A percentile compares a stretch with the other conserved stretches of the same genome.
Conservation (phyloP, 2,113 vertebrate genomes). For the Corythornis vintsioides region DNA sequence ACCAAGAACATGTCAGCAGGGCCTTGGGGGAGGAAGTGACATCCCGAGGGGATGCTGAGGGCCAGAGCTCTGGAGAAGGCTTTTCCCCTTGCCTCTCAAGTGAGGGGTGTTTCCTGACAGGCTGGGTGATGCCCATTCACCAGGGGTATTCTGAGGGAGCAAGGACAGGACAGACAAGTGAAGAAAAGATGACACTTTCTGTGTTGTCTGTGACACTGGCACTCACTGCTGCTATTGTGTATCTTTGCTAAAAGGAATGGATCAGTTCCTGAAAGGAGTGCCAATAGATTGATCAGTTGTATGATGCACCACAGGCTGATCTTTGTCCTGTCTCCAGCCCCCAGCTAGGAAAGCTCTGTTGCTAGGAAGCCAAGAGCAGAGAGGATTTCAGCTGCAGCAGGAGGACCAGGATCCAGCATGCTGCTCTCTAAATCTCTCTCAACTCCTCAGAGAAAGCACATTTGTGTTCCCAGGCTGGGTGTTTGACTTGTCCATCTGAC, state of each 20-base stretch:
- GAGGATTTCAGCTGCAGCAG: neutral
- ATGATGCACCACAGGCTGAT: neutral
- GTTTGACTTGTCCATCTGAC: neutral
- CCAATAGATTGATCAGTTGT: neutral
- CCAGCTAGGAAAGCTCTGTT: slow-evolving; percentile 26
- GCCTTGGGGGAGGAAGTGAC: neutral
- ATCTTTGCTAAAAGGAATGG: neutral
- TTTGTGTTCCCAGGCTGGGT: neutral
- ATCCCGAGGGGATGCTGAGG: no score
- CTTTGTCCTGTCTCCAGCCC: neutral
- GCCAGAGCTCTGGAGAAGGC: no score
- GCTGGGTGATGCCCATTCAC: no score
- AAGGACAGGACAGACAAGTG: no score
- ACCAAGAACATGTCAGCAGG: neutral
- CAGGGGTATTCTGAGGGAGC: no score
- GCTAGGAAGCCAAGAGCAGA: slow-evolving; percentile 46
- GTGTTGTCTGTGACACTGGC: neutral
- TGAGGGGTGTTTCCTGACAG: no score
- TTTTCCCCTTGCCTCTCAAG: no score
- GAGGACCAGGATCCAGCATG: neutral
- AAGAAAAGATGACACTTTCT: neutral
- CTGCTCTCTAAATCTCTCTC: neutral
- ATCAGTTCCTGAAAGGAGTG: neutral
- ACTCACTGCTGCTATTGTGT: neutral
- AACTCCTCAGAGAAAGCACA: neutral